Evolutionary conservation across 2,888 invertebrate genomes (phyloP).

Genomic region (Rhamnusium bicolor): DNA sequence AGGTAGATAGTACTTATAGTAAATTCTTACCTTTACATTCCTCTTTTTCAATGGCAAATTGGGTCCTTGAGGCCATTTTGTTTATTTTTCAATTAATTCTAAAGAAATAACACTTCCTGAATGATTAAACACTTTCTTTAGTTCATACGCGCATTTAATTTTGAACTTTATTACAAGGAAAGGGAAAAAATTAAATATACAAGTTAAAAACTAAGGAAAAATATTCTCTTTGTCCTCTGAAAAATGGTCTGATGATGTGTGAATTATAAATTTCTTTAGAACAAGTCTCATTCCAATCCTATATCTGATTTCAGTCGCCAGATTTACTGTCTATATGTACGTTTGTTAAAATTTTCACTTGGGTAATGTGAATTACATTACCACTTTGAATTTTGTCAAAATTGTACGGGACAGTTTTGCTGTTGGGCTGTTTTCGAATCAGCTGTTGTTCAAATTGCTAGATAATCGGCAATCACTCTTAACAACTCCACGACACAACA

Average conservation of each 20-base stretch:
- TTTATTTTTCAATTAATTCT: constrained; percentile 39
- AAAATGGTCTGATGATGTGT: constrained; percentile 86
- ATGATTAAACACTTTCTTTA: constrained; percentile 35
- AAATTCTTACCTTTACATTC: constrained; percentile 54
- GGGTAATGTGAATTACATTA: constrained; percentile 41
- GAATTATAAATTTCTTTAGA: constrained; percentile 82
- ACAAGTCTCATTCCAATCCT: constrained; percentile 86
- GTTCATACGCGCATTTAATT: constrained; percentile 13
- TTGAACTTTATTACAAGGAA: constrained; percentile 15
- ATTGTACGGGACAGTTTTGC: neutral
- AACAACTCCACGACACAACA: constrained; percentile 2
- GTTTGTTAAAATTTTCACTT: constrained; percentile 23
- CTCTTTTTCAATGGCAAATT: constrained; percentile 45
- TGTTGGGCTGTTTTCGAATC: constrained; percentile 11
- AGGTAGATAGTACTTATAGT: no score
- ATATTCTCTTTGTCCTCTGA: constrained; percentile 72
- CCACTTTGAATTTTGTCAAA: neutral
- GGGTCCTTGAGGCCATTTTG: constrained; percentile 51
- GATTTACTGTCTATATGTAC: constrained; percentile 67
- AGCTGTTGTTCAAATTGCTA: constrained; percentile 16
- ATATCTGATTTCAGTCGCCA: constrained; percentile 76
- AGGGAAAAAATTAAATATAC: constrained; percentile 16
- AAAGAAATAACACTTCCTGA: constrained; percentile 52
- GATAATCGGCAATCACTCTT: neutral
- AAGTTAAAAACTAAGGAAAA: constrained; percentile 45